Conservation (phyloP, 1,140 invertebrate genomes). For the Saccostrea cuccullata region DNA sequence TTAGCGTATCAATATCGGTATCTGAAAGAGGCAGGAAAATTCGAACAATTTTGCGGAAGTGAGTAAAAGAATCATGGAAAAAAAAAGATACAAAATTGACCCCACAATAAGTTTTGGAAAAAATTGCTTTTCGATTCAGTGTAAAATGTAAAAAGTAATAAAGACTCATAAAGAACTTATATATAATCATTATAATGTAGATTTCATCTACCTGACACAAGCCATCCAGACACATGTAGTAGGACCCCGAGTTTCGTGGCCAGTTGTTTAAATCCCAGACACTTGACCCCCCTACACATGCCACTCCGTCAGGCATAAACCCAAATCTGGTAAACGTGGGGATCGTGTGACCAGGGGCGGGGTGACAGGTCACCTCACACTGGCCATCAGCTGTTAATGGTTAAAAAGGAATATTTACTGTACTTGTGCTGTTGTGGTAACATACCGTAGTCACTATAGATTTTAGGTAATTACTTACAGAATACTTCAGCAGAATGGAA, state of each 20-base stretch:
- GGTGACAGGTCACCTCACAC: slow-evolving; percentile 16
- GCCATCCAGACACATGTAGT: not conserved
- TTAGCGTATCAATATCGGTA: not conserved
- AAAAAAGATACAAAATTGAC: too few species aligned
- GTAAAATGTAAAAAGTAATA: not conserved
- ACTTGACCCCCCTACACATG: not conserved
- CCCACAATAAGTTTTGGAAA: not conserved
- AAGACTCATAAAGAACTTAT: too few species aligned
- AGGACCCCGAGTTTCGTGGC: not conserved
- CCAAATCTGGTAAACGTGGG: not conserved
- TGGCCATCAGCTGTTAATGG: not conserved
- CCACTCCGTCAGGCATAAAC: slow-evolving; percentile 1
- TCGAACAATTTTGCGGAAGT: not conserved
- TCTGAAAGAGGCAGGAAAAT: not conserved
- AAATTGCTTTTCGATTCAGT: not conserved
- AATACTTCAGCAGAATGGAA: too few species aligned
- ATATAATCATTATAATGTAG: too few species aligned
- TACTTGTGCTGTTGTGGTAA: too few species aligned
- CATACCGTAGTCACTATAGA: too few species aligned
- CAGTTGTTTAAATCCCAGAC: not conserved
- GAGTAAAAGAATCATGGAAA: too few species aligned
- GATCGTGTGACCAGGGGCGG: not conserved
- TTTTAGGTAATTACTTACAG: too few species aligned
- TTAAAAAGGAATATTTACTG: too few species aligned
- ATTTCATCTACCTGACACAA: not conserved